A percentile compares a stretch with the other conserved stretches of the same genome.
These are phyloP conservation scores for Epinotia bilunana DNA, from an alignment of 2,888 invertebrate species.

Conservation along the genomic window DNA sequence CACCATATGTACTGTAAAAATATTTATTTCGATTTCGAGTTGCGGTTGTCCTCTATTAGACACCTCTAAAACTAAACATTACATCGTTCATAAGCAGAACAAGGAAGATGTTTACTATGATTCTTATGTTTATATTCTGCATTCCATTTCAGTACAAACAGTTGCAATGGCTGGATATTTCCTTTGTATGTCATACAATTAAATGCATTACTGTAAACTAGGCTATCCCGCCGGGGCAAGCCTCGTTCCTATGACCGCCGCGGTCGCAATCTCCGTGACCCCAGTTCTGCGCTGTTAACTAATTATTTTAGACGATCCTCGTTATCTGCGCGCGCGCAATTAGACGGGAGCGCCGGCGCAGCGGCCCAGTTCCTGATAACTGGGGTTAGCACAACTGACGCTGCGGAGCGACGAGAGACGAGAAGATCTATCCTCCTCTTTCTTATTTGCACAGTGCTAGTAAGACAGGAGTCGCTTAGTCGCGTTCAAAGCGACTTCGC, in stretches of 20 bases:
- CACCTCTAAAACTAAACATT: no score
- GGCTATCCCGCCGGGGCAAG: conserved; percentile 11
- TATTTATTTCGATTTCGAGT: no score
- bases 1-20: no score
- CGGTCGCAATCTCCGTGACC: conserved; percentile 35
- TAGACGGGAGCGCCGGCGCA: conserved; percentile 74
- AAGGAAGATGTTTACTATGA: background rate
- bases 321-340: conserved; percentile 40
- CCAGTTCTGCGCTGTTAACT: conserved; percentile 38
- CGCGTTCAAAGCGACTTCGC: no score
- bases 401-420: no score
- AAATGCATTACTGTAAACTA: background rate
- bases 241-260: conserved; percentile 7
- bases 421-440: no score
- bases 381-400: background rate
- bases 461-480: no score
- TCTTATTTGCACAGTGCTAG: no score
- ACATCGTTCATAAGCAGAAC: no score
- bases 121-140: no score
- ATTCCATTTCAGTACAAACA: no score
- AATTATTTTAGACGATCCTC: conserved; percentile 40
- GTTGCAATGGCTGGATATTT: background rate
- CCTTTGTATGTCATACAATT: background rate
- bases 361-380: conserved; percentile 46
- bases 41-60: no score